Conservation (phyloP, 1,140 invertebrate genomes). For the Pseudomyrmex concolor region DNA sequence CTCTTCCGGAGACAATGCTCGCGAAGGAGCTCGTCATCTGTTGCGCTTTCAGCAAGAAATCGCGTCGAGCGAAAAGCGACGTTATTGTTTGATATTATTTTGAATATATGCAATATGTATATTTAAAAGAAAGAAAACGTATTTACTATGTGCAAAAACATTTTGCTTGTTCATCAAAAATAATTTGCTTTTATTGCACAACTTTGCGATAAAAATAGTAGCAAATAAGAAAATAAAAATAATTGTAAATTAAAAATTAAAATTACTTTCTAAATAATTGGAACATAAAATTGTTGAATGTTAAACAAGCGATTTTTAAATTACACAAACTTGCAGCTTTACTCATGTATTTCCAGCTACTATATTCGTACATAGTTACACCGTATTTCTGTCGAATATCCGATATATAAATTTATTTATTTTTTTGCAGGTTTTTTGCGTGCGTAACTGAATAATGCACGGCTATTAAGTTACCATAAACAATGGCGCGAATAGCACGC, state of each 20-base stretch:
- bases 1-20: neutral
- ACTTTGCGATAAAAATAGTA: neutral
- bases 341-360: too few species aligned
- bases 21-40: constrained; percentile 26
- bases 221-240: neutral
- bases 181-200: neutral
- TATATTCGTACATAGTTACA: neutral
- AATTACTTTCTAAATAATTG: constrained; percentile 11
- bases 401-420: neutral
- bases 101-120: neutral
- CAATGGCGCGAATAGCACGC: constrained; percentile 3
- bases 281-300: neutral
- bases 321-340: too few species aligned
- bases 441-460: constrained; percentile 11
- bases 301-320: neutral
- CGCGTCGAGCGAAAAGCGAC: neutral
- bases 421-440: neutral
- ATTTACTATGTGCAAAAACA: neutral
- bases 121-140: neutral
- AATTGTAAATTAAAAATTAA: neutral
- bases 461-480: constrained; percentile 23
- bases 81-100: neutral
- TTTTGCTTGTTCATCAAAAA: neutral
- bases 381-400: neutral
- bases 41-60: constrained; percentile 17